phyloP scores from a whole-genome alignment of 2,888 invertebrate genomes.

The Brachyptera risi region DNA sequence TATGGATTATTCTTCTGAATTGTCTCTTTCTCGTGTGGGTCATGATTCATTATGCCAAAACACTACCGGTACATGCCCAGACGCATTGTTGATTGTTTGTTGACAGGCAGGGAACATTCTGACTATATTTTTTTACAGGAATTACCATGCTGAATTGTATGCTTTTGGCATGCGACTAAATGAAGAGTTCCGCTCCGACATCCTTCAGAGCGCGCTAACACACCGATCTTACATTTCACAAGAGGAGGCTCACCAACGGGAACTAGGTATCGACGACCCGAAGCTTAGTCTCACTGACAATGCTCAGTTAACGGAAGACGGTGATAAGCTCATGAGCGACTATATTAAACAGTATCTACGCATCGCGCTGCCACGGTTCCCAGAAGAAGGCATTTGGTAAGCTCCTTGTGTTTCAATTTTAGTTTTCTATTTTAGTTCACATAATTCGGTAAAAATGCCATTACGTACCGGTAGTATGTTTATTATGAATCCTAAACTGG shows the following conservation, averaged over 20 bases:
- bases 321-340: conserved; percentile 60
- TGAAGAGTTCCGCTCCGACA: conserved; percentile 70
- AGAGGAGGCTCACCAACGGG: conserved; percentile 64
- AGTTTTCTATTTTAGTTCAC: not conserved
- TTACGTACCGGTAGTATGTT: no score
- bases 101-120: no score
- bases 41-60: not conserved
- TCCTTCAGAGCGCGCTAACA: conserved; percentile 72
- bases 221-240: conserved; percentile 71
- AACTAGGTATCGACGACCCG: conserved; percentile 61
- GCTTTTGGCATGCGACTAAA: conserved; percentile 82
- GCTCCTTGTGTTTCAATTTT: conserved; percentile 29
- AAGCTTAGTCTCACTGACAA: conserved; percentile 63
- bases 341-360: conserved; percentile 67
- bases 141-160: conserved; percentile 78
- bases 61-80: no score
- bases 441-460: not conserved
- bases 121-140: conserved; percentile 65
- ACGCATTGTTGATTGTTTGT: not conserved
- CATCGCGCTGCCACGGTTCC: conserved; percentile 64
- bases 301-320: conserved; percentile 60
- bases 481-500: no score
- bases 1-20: not conserved
- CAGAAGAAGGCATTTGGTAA: conserved; percentile 66
- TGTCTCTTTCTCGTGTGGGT: not conserved